Conservation (phyloP, 2,113 vertebrate species). For the Xenus cinereus region DNA sequence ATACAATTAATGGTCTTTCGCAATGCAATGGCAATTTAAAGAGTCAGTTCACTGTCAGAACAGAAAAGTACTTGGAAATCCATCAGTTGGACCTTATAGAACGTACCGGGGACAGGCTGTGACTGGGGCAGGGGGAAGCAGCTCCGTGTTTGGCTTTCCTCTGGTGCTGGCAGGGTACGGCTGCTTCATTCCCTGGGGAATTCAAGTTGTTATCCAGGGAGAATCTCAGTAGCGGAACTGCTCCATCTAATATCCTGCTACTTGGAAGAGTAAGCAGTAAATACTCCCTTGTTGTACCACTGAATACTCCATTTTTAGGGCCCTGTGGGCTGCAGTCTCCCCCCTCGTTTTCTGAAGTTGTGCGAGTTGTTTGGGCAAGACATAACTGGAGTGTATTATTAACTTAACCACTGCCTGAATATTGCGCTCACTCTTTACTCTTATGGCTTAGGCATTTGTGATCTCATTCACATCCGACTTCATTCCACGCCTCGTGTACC, state of each 20-base stretch:
- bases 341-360: background rate
- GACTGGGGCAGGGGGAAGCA: background rate
- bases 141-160: background rate
- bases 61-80: background rate
- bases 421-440: slow-evolving; percentile 15
- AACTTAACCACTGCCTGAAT: background rate
- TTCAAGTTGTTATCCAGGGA: background rate
- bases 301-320: background rate
- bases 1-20: background rate
- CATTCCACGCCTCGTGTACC: slow-evolving; percentile 96
- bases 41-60: background rate
- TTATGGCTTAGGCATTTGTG: slow-evolving; percentile 88
- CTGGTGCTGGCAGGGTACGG: background rate
- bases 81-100: background rate
- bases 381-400: background rate
- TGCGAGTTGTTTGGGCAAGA: background rate
- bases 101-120: background rate
- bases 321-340: background rate
- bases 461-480: slow-evolving; percentile 99
- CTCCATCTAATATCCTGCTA: background rate
- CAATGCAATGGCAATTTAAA: background rate
- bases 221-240: background rate
- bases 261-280: background rate
- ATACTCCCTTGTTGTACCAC: background rate
- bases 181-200: background rate